A percentile compares a stretch with the other conserved stretches of the same genome.
Conservation (phyloP, 2,888 invertebrate genomes). For the Hyposoter dolosus region DNA sequence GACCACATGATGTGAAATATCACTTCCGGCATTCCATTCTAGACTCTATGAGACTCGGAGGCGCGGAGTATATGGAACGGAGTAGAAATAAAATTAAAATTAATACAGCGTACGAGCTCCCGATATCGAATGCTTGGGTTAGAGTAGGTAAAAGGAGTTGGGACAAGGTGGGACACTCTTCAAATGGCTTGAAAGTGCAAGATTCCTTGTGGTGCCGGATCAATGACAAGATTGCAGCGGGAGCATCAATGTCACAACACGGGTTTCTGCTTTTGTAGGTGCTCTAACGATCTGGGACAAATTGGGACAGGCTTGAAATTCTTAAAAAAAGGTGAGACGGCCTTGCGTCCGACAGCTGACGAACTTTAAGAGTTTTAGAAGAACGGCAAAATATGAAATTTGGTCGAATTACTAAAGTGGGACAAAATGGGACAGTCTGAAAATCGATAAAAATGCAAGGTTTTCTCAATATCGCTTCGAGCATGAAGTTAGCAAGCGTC, state of each 20-base stretch:
- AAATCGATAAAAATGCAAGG: neutral
- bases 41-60: neutral
- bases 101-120: neutral
- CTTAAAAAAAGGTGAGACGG: neutral
- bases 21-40: constrained; percentile 51
- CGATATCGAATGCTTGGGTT: neutral
- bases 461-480: neutral
- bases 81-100: neutral
- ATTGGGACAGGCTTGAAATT: neutral
- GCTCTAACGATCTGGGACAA: neutral
- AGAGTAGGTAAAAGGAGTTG: neutral
- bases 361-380: neutral
- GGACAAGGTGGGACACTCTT: constrained; percentile 12
- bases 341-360: neutral
- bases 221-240: neutral
- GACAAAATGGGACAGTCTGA: neutral
- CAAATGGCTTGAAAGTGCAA: neutral
- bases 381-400: neutral
- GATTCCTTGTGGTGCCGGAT: neutral
- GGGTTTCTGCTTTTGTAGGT: neutral
- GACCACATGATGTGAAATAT: neutral
- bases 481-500: neutral
- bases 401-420: neutral
- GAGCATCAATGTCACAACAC: neutral
- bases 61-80: neutral